Conservation (phyloP, 2,888 invertebrate genomes). For the Rhorus exstirpatorius region DNA sequence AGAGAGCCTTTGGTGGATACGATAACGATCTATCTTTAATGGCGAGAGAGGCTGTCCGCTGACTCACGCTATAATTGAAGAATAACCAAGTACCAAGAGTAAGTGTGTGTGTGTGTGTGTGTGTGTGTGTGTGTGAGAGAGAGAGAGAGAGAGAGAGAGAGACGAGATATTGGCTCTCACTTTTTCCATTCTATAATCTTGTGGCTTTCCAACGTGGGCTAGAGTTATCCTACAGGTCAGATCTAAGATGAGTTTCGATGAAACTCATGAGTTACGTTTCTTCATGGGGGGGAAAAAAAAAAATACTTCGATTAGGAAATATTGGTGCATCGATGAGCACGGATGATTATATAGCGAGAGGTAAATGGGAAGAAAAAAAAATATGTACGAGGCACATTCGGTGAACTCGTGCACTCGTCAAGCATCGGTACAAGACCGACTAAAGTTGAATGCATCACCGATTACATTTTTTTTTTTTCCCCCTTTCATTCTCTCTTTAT, state of each 20-base stretch:
- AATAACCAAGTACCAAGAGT: constrained; percentile 68
- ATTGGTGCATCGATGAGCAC: constrained; percentile 4
- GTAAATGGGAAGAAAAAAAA: constrained; percentile 17
- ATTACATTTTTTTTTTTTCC: constrained; percentile 49
- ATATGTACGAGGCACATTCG: constrained; percentile 50
- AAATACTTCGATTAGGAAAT: constrained; percentile 2
- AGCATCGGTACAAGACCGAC: constrained; percentile 66
- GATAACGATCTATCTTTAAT: constrained; percentile 72
- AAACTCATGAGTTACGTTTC: constrained; percentile 36
- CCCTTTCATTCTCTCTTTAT: constrained; percentile 5
- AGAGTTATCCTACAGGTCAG: constrained; percentile 12
- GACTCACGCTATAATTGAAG: constrained; percentile 76
- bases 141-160: constrained; percentile 26
- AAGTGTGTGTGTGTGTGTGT: too few relatives aligned
- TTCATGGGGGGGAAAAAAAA: not conserved
- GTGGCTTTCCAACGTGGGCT: constrained; percentile 32
- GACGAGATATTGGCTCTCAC: constrained; percentile 18
- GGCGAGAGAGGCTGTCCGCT: constrained; percentile 72
- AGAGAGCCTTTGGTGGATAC: constrained; percentile 58
- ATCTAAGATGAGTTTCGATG: constrained; percentile 14
- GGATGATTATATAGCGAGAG: constrained; percentile 7
- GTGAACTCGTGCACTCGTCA: constrained; percentile 60
- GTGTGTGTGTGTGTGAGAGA: constrained; percentile 23
- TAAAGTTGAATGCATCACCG: constrained; percentile 71
- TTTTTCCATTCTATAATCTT: constrained; percentile 3